Evolutionary conservation across 2,797 vertebrate species (phyloP), one percentile per base, ranked within the genome.

Genomic region (Syncerus caffer): DNA sequence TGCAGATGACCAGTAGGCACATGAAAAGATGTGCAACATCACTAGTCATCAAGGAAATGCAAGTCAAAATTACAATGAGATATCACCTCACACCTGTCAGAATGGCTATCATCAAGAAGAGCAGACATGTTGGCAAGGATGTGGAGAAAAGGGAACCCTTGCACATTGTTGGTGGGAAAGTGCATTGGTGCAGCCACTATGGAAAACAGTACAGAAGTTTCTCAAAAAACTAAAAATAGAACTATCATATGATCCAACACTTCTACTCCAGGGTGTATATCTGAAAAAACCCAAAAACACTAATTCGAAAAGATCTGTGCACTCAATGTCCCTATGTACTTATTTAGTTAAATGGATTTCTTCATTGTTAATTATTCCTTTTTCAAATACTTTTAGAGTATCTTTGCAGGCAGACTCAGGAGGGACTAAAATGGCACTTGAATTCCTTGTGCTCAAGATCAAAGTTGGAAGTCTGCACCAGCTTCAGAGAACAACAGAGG

Each of bases 141-240:
- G 78, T 80, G 17, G 78, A 80, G 78, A 80, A n/a, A 80, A 51
- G 27, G 29, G 47, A 80, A 80, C 31, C 47, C 78, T 51, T 80
- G 78, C 17, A n/a, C 29, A 12, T 19, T 80, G 78, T n/a, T 82
- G 50, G 50, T 82, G 79, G 79, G 50, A 34, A 82, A 34, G 50
- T 1, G 0, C 50, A 82, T 15, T 14, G 19, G 79, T 82, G 6
- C 79, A 53, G 19, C 19, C 50, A 25, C 50, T 53, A n/a, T 0
- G 7, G 31, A 82, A 82, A 82, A 34, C 7, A 55, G 50, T 53
- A 53, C n/a, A n/a, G 19, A 82, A 53, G 19, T 7, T 51, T 53
- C 17, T 82, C 31, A 82, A 53, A 82, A 82, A 82, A 55, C 47
- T 80, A 82, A 82, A 82, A 23, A 14, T 15, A 82, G 6, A 82